Evolutionary conservation across 2,113 vertebrate species (phyloP), one percentile per base, ranked within the genome.

Genomic region (Rhipidura dahli): DNA sequence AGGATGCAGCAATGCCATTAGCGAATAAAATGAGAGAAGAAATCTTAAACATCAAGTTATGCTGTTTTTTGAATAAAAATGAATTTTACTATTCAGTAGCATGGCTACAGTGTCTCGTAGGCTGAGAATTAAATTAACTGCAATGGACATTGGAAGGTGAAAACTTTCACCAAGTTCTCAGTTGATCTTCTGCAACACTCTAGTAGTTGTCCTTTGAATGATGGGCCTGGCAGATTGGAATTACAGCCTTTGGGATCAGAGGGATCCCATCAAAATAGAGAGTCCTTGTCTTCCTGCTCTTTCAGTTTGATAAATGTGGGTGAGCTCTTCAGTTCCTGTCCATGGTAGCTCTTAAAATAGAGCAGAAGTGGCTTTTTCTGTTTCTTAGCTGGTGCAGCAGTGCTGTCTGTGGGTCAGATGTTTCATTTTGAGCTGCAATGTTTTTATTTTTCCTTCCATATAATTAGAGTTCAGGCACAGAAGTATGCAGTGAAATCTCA

Each of bases 401-500:
- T 82, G 86, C 39, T 95, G 80, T 83, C 59, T 49, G 1, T 51
- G 56, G 89, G 89, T 83, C 92, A 93, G 80, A 93, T 91, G 76
- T 78, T 71, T 84, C 83, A 78, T 81, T 83, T 89, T 83, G 50
- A 73, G 68, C 60, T 51, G n/a, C 64, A 47, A 0, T 93, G 86
- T 56, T 94, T 83, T 83, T 87, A n/a, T 89, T 93, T 82, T 92
- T 71, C 61, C n/a, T 65, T 79, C 78, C 59, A 0, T 89, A 23
- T 89, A 93, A 78, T 96, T 96, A 79, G 69, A 71, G 49, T 60
- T 94, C 40, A 87, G 79, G 76, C 83, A 82, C 65, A 81, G 80
- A 95, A 95, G n/a, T 87, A 84, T 89, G 89, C 83, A 81, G 64
- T 92, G 93, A 96, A 87, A 92, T 94, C 89, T 96, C 93, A 97